Percentiles rank a stretch among this genome's conserved stretches.
phyloP scores from a whole-genome alignment of 2,888 invertebrate species.

The Teleogryllus oceanicus region DNA sequence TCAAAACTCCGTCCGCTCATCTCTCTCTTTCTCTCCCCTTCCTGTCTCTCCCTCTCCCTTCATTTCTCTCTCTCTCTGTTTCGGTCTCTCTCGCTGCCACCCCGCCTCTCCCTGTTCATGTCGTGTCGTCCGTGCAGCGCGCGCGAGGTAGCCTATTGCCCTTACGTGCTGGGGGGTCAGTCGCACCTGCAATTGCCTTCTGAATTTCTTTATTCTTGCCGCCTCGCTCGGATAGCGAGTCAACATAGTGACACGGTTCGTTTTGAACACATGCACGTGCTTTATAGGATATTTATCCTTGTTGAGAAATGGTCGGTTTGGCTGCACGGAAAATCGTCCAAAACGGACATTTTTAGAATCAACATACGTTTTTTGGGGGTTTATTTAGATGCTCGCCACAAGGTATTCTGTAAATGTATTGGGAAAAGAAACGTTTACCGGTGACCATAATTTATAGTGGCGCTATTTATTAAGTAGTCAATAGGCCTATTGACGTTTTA shows the following conservation, averaged over 20 bases:
- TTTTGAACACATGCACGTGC: neutral
- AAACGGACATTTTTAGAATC: no score
- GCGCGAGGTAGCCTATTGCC: neutral
- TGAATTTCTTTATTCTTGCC: conserved; percentile 3
- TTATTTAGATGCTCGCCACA: no score
- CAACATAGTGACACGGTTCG: neutral
- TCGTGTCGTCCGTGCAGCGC: neutral
- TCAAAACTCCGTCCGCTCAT: no score
- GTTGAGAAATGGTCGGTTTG: neutral
- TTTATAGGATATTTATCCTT: conserved; percentile 10
- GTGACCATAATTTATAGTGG: no score
- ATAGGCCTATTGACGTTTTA: no score
- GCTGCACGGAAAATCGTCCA: neutral
- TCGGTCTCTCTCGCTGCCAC: neutral
- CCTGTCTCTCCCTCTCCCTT: neutral
- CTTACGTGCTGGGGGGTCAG: no score
- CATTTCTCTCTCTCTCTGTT: neutral
- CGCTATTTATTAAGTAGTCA: no score
- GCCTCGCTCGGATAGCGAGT: neutral
- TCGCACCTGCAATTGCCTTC: neutral
- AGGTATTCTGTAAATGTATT: no score
- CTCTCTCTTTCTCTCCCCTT: no score
- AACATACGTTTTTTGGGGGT: no score
- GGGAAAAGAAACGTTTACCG: no score
- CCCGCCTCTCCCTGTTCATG: neutral